Base-by-base conservation (phyloP, 1,140 invertebrate genomes). In the Hylaeus volcanicus region DNA sequence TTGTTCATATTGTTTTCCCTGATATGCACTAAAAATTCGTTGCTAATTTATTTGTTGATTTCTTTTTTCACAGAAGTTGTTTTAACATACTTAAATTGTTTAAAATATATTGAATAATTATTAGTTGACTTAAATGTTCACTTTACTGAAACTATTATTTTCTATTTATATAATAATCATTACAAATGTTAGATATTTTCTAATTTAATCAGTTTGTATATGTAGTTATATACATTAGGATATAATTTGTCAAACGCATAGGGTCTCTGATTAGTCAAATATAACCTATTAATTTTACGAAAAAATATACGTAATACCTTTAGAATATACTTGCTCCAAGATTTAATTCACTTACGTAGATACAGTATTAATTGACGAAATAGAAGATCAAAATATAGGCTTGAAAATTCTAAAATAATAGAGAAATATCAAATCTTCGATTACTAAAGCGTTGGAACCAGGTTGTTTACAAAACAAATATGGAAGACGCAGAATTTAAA, bases 381-480 rank as follows among this genome's bases (percentile, higher is more conserved):
- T 8, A 15, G 15, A 39, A 5, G 5, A 61, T 60, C 3, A 8
- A 53, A 39, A 45, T 43, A 5, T 68, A 53, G 8, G 55, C 39
- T 15, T 6, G 61, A 39, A 43, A 3, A 53, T 60, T 68, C 11
- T 80, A 48, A 74, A 58, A 51, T 51, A 45, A 9, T 58, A 0
- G 14, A 26, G 8, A 45, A 66, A 76, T 56, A 61, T 55, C 9
- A 51, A 76, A 75, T 60, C n/a, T 61, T 63, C 2, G 51, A 45
- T 53, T 68, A 68, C 39, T 64, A 56, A 74, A 66, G 12, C 6
- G 14, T 26, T 45, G 11, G 45, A 39, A 55, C 15, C 2, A 48
- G n/a, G 56, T 69, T 84, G 84, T 89, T 90, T 90, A 88, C 83
- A 82, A 86, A 89, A 88, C 86, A 91, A 89, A 89, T 58, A 93